Evolutionary conservation across 2,797 vertebrate species (phyloP).

Genomic region (Sandelia bainsii): DNA sequence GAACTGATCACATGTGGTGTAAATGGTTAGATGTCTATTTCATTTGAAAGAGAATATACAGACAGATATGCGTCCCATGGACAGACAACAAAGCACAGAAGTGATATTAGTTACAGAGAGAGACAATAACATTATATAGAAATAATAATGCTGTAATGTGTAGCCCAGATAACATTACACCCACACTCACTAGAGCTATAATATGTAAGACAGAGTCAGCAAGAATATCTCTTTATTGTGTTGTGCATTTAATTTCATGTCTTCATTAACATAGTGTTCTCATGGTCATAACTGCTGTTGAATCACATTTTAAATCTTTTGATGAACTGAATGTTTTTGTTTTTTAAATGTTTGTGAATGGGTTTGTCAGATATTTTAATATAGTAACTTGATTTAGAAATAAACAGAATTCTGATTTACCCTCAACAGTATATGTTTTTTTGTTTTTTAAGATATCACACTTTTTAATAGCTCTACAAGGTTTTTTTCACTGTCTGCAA

Average conservation of each 20-base stretch:
- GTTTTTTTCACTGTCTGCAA: constrained; percentile 10
- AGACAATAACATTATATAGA: constrained; percentile 42
- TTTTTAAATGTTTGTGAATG: constrained; percentile 58
- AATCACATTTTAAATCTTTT: constrained; percentile 73
- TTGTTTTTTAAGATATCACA: neutral
- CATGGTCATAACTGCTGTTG: constrained; percentile 78
- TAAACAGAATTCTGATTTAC: constrained; percentile 72
- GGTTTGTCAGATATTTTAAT: constrained; percentile 60
- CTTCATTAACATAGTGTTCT: constrained; percentile 61
- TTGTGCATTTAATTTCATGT: constrained; percentile 59
- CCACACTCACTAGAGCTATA: constrained; percentile 59
- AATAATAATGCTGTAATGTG: constrained; percentile 42
- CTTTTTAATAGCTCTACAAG: neutral
- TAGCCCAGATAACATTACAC: constrained; percentile 47
- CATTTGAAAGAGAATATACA: constrained; percentile 30
- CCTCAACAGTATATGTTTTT: constrained; percentile 5
- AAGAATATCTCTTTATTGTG: constrained; percentile 65
- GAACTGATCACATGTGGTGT: constrained; percentile 22
- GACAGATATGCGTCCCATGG: constrained; percentile 38
- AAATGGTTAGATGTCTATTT: constrained; percentile 39
- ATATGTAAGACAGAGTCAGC: constrained; percentile 46
- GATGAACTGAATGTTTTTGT: constrained; percentile 58
- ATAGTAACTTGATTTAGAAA: constrained; percentile 70
- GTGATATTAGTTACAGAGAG: constrained; percentile 56
- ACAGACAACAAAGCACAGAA: constrained; percentile 67